Evolutionary conservation across 2,797 vertebrate species (phyloP).

Genomic region (Fistularia tabacaria): DNA sequence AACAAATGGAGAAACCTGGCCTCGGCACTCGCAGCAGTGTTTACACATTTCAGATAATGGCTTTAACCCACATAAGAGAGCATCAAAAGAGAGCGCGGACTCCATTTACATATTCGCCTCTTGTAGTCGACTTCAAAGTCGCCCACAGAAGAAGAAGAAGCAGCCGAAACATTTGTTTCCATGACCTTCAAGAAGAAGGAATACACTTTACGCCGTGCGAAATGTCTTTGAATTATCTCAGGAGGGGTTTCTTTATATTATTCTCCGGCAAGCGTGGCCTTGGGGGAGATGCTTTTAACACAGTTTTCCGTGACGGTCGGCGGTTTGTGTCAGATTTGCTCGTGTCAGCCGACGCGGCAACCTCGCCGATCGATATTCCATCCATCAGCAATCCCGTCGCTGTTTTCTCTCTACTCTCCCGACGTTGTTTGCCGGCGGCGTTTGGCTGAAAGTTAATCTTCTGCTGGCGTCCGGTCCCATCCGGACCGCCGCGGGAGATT

Average conservation of each 20-base stretch:
- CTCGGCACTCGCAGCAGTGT: conserved; percentile 13
- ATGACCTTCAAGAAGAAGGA: conserved; percentile 26
- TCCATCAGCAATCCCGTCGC: no score
- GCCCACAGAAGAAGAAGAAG: neutral
- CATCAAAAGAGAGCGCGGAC: conserved; percentile 8
- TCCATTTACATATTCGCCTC: conserved; percentile 25
- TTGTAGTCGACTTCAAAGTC: conserved; percentile 27
- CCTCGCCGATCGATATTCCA: no score
- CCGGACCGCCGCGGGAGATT: no score
- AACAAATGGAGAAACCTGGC: conserved; percentile 18
- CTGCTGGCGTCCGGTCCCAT: no score
- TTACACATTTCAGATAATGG: conserved; percentile 36
- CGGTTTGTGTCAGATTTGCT: no score
- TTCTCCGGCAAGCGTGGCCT: neutral
- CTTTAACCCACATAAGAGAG: conserved; percentile 19
- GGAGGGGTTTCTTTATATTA: neutral
- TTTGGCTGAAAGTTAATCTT: no score
- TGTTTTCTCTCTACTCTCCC: no score
- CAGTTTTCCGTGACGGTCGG: no score
- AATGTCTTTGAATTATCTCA: neutral
- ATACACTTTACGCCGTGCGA: neutral
- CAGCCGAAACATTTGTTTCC: neutral
- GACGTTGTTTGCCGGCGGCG: no score
- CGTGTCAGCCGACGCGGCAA: no score
- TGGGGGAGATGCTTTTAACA: no score